phyloP scores from a whole-genome alignment of 2,797 vertebrate genomes.

The Cyclura pinguis region DNA sequence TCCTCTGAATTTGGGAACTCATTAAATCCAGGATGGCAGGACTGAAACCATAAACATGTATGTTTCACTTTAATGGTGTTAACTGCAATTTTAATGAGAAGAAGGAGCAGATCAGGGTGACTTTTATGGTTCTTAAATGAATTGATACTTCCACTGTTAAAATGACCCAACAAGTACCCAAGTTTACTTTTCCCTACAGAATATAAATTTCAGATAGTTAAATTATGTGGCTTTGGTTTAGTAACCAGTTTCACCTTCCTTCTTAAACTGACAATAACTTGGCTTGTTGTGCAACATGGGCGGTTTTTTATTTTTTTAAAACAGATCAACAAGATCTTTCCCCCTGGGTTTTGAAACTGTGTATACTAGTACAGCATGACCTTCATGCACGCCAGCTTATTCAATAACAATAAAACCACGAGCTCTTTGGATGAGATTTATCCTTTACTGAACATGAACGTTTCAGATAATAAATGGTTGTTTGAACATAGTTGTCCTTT shows the following conservation, averaged over 20 bases:
- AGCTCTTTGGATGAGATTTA: conserved; percentile 68
- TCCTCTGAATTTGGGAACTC: conserved; percentile 84
- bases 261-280: conserved; percentile 66
- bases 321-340: conserved; percentile 70
- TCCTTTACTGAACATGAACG: conserved; percentile 69
- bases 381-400: conserved; percentile 66
- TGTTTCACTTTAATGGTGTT: conserved; percentile 85
- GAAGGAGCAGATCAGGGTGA: conserved; percentile 83
- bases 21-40: conserved; percentile 83
- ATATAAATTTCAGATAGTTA: conserved; percentile 79
- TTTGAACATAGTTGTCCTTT: conserved; percentile 82
- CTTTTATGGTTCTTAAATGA: conserved; percentile 86
- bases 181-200: conserved; percentile 83
- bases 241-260: conserved; percentile 74
- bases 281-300: conserved; percentile 69
- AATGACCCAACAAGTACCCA: conserved; percentile 79
- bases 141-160: conserved; percentile 85
- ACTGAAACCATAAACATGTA: conserved; percentile 83
- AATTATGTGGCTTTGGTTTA: conserved; percentile 76
- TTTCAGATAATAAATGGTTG: conserved; percentile 83
- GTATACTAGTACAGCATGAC: conserved; percentile 71
- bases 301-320: conserved; percentile 67
- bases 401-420: conserved; percentile 71
- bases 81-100: conserved; percentile 87
- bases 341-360: conserved; percentile 61